Base-by-base conservation (phyloP, 1,140 invertebrate species). In the Magallana ariakensis region DNA sequence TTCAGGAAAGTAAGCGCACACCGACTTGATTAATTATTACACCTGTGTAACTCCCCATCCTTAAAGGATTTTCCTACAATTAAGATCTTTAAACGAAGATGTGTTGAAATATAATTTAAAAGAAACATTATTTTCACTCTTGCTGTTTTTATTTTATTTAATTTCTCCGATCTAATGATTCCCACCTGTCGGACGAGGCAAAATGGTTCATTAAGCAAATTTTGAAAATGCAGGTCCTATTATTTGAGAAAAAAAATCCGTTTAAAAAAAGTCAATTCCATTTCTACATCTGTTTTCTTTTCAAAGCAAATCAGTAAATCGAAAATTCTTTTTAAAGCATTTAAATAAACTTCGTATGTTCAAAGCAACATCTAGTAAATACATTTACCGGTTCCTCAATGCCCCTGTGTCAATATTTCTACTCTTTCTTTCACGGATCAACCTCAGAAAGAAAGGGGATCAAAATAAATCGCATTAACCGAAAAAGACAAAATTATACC, bases 321-420 rank as follows among this genome's bases (percentile, higher is more conserved):
- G 66, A 26, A 75, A 75, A 75, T 33, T 33, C 66, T 75, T 22
- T 75, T 75, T 26, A 75, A 75, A 75, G 66, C 66, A 75, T 75
- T 75, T 75, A 75, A 75, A 75, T 75, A 75, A 75, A 75, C 66
- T 75, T 75, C 15, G 22, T 75, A 13, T 75, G 66, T 75, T 75
- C 66, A 75, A 75, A 75, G 33, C 66, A 75, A 26, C 66, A 26
- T 26, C 66, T 75, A 13, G 66, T 75, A 75, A 75, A 75, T 26
- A 75, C 66, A 11, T 26, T 26, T 75, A 13, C 22, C 66, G 66
- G 22, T 33, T 9, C 33, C 66, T 33, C 66, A 75, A 26, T 26
- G 7, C 66, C 10, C 19, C 58, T 11, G 19, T 70, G 62, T 70
- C 62, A 11, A 70, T 2, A 22, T 26, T 22, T 33, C 33, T 26